Conservation (phyloP, 2,113 vertebrate species). For the Mus pahari region DNA sequence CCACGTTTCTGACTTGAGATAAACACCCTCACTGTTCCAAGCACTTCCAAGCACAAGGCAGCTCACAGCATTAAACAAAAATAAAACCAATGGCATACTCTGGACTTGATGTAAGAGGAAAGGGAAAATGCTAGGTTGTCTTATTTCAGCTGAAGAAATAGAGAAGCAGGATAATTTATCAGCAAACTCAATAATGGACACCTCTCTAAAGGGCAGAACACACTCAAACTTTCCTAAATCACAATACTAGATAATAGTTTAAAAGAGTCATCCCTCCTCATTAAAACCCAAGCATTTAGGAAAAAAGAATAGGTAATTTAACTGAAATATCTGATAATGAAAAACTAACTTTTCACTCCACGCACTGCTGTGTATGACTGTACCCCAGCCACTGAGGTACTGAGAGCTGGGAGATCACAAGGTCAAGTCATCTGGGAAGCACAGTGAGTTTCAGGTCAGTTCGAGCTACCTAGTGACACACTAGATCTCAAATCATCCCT, state of each 20-base stretch:
- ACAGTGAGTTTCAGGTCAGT: background rate
- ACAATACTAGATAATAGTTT: background rate
- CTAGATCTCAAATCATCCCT: background rate
- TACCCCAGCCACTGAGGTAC: background rate
- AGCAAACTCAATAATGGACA: slow-evolving; percentile 47
- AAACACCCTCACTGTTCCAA: slow-evolving; percentile 40
- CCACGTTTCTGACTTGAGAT: slow-evolving; percentile 30
- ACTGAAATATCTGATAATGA: slow-evolving; percentile 43
- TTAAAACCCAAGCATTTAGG: slow-evolving; percentile 27
- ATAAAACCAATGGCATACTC: slow-evolving; percentile 56
- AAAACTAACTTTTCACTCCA: background rate
- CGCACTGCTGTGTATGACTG: background rate
- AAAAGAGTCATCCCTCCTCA: slow-evolving; percentile 37
- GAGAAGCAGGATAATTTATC: slow-evolving; percentile 58
- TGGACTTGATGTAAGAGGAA: slow-evolving; percentile 57
- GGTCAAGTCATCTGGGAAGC: background rate
- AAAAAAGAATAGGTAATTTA: slow-evolving; percentile 35
- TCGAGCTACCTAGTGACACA: background rate
- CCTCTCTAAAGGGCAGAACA: slow-evolving; percentile 14
- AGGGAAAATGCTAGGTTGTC: slow-evolving; percentile 46
- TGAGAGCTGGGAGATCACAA: too few species aligned
- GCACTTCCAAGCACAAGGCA: background rate
- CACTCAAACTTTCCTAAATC: background rate
- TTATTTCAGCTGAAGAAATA: slow-evolving; percentile 62
- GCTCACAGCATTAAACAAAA: slow-evolving; percentile 62